Conservation (phyloP, 2,113 vertebrate genomes). For the Neogale vison region DNA sequence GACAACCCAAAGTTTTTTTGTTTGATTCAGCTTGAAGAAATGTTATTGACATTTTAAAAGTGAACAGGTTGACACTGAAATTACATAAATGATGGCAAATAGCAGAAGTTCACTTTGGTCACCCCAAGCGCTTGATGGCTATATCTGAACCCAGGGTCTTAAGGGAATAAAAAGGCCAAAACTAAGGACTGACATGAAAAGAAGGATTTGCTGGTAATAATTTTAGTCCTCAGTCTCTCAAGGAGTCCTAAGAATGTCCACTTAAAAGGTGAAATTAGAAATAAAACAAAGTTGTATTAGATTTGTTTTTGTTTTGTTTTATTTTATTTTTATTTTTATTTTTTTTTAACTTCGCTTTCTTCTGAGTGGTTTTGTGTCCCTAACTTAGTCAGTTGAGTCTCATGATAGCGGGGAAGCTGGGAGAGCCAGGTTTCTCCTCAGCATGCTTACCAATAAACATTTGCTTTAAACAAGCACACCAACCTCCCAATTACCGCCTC, state of each 20-base stretch:
- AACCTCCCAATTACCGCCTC: neutral
- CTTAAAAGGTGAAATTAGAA: slow-evolving; percentile 48
- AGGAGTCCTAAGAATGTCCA: neutral
- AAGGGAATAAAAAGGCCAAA: neutral
- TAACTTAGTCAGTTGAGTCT: neutral
- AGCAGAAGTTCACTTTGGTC: slow-evolving; percentile 45
- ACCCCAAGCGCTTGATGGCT: slow-evolving; percentile 32
- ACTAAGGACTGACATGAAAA: slow-evolving; percentile 57
- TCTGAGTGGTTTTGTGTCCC: neutral
- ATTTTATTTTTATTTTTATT: no score
- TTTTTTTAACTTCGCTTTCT: neutral
- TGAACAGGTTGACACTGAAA: slow-evolving; percentile 54
- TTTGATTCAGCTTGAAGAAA: slow-evolving; percentile 36
- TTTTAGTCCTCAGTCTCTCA: slow-evolving; percentile 51
- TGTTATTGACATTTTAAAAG: slow-evolving; percentile 56
- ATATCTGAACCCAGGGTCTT: neutral
- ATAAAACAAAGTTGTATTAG: neutral
- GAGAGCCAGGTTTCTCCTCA: neutral
- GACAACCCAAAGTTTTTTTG: neutral
- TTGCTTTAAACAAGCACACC: neutral
- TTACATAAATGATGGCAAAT: slow-evolving; percentile 57
- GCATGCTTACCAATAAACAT: neutral
- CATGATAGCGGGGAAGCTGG: neutral
- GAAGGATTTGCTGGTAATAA: neutral
- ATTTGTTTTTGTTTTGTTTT: neutral